A percentile compares a stretch with the other conserved stretches of the same genome.
Conservation (phyloP, 2,113 vertebrate genomes). For the Nesoenas mayeri region DNA sequence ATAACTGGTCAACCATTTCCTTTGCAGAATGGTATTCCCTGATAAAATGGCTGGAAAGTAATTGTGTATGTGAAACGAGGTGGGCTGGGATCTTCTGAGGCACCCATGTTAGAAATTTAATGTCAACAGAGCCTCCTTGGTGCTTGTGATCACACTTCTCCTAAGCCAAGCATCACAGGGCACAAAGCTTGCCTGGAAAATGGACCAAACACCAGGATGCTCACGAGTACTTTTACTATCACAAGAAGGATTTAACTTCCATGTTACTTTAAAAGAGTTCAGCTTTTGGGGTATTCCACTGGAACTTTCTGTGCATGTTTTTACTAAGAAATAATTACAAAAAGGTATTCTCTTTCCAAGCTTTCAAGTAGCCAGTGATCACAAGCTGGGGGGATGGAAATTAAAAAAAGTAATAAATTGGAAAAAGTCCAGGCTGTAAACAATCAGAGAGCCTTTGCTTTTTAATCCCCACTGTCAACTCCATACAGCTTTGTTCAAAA, state of each 20-base stretch:
- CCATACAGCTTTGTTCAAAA: not conserved
- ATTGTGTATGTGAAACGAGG: fast-evolving
- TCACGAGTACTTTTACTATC: not conserved
- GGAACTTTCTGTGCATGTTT: not conserved
- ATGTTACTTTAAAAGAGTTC: not conserved
- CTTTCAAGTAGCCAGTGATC: not conserved
- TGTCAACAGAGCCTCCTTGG: not conserved
- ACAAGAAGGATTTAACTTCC: not conserved
- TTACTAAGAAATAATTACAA: not conserved
- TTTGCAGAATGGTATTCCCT: not conserved
- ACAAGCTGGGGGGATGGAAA: not conserved
- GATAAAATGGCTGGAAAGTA: not conserved
- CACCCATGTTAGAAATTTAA: not conserved
- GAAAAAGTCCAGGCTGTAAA: not conserved
- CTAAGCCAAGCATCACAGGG: not conserved
- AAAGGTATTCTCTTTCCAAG: not conserved
- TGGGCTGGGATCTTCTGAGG: not conserved
- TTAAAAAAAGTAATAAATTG: not conserved
- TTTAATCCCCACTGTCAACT: not conserved
- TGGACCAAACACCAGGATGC: not conserved
- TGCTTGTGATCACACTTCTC: not conserved
- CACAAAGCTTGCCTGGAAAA: not conserved
- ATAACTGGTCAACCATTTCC: not conserved
- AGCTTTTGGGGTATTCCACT: not conserved
- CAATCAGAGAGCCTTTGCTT: not conserved